Evolutionary conservation across 2,113 vertebrate genomes (phyloP).

Genomic region (Pogona vitticeps): DNA sequence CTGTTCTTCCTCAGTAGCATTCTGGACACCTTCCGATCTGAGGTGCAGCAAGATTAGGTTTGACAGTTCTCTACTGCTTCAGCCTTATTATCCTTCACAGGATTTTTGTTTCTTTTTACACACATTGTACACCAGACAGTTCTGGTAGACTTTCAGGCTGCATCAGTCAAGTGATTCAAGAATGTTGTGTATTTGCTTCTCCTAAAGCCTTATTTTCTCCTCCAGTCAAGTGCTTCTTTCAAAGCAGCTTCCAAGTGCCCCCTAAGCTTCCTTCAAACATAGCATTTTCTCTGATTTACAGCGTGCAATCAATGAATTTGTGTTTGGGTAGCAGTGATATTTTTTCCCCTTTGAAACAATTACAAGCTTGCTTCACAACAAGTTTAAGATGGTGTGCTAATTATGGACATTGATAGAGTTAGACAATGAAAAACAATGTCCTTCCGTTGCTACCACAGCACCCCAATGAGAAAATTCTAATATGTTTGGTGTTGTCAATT

Average conservation of each 20-base stretch:
- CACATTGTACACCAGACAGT: not conserved
- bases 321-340: constrained; percentile 1
- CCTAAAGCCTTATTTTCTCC: not conserved
- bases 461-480: constrained; percentile 31
- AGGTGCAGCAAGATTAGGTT: too few species aligned
- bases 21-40: too few species aligned
- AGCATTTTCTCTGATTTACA: constrained; percentile 1
- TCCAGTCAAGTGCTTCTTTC: constrained; percentile 16
- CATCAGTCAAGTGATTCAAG: not conserved
- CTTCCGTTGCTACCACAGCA: constrained; percentile 17
- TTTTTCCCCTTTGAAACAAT: constrained; percentile 12
- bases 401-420: constrained; percentile 22
- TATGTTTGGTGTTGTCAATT: constrained; percentile 21
- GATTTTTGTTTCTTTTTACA: too few species aligned
- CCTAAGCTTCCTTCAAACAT: not conserved
- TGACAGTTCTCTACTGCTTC: too few species aligned
- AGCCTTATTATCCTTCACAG: too few species aligned
- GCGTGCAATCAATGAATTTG: constrained; percentile 19
- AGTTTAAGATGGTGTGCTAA: constrained; percentile 28
- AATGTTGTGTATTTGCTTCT: constrained; percentile 1
- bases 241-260: not conserved
- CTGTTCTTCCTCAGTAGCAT: too few species aligned
- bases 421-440: constrained; percentile 20
- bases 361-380: constrained; percentile 17
- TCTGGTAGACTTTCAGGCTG: not conserved